Percentiles rank a stretch among this genome's conserved stretches.
phyloP scores from a whole-genome alignment of 2,113 vertebrate species.

The Octodon degus region DNA sequence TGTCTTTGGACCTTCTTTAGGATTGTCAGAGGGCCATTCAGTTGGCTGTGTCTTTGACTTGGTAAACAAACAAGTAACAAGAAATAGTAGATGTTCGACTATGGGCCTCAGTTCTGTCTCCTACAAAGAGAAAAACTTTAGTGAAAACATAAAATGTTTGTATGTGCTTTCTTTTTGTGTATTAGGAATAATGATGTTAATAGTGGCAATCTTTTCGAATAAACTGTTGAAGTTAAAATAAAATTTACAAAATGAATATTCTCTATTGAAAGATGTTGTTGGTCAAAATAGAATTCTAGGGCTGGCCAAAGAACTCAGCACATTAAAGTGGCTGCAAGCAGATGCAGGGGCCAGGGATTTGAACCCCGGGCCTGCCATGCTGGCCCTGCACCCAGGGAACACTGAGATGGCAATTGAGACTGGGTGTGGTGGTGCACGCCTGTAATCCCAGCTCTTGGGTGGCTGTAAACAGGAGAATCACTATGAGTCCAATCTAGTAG shows the following conservation, averaged over 20 bases:
- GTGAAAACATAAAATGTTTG: not conserved
- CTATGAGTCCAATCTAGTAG: too few relatives aligned
- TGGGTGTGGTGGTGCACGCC: too few relatives aligned
- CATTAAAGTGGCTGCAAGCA: too few relatives aligned
- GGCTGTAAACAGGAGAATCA: too few relatives aligned
- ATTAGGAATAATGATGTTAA: not conserved
- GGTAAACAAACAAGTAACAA: not conserved
- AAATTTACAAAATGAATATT: not conserved
- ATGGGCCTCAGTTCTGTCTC: not conserved
- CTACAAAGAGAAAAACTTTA: not conserved
- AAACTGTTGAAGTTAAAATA: conserved; percentile 19
- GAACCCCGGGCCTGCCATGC: too few relatives aligned
- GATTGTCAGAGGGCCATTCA: not conserved
- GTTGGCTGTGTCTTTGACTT: not conserved
- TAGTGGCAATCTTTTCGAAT: not conserved
- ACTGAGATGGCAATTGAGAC: too few relatives aligned
- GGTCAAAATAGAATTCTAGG: not conserved
- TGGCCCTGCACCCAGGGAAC: too few relatives aligned
- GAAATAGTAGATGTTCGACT: not conserved
- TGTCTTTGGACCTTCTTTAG: not conserved
- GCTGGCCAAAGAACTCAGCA: too few relatives aligned
- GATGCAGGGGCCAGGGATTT: too few relatives aligned
- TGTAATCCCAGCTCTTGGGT: too few relatives aligned
- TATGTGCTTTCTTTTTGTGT: not conserved
- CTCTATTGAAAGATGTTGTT: not conserved